phyloP scores from a whole-genome alignment of 2,888 invertebrate genomes.

The Hypolimnas misippus region DNA sequence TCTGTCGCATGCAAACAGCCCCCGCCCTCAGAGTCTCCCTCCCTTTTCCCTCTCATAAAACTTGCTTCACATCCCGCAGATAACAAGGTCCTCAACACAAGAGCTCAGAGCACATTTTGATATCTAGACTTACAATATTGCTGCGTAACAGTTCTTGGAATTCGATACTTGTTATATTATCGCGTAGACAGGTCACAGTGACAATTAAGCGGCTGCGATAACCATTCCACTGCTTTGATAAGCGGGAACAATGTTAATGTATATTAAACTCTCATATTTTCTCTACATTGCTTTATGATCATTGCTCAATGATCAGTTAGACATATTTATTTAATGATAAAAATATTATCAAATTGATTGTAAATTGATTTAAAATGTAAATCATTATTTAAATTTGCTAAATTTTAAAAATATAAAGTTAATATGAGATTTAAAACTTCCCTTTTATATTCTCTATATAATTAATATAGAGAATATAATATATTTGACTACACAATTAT shows the following conservation, averaged over 20 bases:
- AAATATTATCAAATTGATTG: no score
- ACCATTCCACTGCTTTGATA: conserved; percentile 54
- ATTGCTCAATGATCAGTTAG: no score
- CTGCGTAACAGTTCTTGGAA: conserved; percentile 62
- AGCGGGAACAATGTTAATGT: conserved; percentile 35
- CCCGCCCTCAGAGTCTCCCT: conserved; percentile 54
- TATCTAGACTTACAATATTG: conserved; percentile 53
- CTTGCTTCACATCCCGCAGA: conserved; percentile 47
- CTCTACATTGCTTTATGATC: conserved; percentile 5
- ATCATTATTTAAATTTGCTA: no score
- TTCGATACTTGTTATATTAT: conserved; percentile 59
- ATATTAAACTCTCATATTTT: conserved; percentile 23
- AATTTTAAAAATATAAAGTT: no score
- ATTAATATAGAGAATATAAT: no score
- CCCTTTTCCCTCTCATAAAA: conserved; percentile 45
- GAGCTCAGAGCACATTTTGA: conserved; percentile 32
- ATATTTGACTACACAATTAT: no score
- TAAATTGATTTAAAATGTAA: no score
- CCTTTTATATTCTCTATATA: no score
- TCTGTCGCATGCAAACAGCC: conserved; percentile 53
- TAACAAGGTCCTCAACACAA: conserved; percentile 24
- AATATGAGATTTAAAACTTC: no score
- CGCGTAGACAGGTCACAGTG: conserved; percentile 67
- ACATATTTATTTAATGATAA: no score
- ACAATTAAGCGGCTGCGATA: conserved; percentile 63